Evolutionary conservation across 2,888 invertebrate genomes (phyloP).

Genomic region (Chorisops tibialis): DNA sequence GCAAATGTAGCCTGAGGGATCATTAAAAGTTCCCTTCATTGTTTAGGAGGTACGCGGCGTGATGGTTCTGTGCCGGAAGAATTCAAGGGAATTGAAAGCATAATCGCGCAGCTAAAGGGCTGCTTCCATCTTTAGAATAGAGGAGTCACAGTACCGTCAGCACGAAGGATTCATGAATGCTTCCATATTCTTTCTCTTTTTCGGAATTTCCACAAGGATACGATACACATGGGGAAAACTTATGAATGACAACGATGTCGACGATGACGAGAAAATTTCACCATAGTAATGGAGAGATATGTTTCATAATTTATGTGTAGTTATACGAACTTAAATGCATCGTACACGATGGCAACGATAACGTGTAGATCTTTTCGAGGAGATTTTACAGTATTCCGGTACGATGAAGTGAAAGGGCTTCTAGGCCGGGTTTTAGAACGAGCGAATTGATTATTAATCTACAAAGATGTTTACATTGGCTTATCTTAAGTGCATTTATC

Average conservation of each 20-base stretch:
- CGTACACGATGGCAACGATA: no score
- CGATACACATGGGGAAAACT: conserved; percentile 7
- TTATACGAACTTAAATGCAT: no score
- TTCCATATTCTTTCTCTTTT: background rate
- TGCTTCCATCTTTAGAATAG: background rate
- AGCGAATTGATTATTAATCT: no score
- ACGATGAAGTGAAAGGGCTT: no score
- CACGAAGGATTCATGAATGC: background rate
- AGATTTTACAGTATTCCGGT: no score
- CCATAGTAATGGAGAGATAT: no score
- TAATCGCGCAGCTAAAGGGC: background rate
- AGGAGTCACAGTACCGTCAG: background rate
- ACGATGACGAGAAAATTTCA: background rate
- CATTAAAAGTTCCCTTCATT: conserved; percentile 34
- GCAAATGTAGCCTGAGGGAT: conserved; percentile 34
- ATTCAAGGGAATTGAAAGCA: conserved; percentile 19
- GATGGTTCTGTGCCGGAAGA: background rate
- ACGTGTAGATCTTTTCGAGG: no score
- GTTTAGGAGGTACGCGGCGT: conserved; percentile 24
- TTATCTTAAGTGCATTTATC: no score
- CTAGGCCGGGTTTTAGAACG: no score
- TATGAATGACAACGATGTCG: conserved; percentile 20
- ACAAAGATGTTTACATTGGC: no score
- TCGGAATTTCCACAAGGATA: background rate
- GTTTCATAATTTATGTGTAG: no score